phyloP scores from a whole-genome alignment of 2,113 vertebrate genomes.

The Diglossa brunneiventris region DNA sequence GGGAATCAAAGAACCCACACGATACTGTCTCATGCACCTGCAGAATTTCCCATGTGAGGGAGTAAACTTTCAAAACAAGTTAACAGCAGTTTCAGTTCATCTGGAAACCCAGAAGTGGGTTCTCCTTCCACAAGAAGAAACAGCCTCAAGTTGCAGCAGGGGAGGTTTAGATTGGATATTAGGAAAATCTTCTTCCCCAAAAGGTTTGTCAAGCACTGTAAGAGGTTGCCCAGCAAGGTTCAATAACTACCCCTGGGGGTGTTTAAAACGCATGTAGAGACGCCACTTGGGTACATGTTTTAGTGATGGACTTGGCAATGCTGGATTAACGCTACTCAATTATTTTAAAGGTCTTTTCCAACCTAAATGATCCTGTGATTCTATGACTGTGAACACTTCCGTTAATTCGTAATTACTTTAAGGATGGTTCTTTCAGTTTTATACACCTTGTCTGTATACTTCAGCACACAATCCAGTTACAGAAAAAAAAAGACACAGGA shows the following conservation, averaged over 20 bases:
- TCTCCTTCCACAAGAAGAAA: not conserved
- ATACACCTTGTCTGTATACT: not conserved
- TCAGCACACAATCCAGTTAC: not conserved
- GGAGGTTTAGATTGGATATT: not conserved
- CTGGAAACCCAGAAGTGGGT: not conserved
- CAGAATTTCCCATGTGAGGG: not conserved
- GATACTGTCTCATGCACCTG: not conserved
- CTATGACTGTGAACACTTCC: not conserved
- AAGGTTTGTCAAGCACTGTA: not conserved
- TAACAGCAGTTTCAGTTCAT: not conserved
- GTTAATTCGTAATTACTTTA: not conserved
- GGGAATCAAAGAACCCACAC: not conserved
- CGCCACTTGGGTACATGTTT: not conserved
- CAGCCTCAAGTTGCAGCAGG: not conserved
- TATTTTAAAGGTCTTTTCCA: not conserved
- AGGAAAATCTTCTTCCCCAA: not conserved
- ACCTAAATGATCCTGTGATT: not conserved
- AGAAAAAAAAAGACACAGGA: not conserved
- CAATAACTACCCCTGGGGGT: not conserved
- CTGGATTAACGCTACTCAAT: accelerated
- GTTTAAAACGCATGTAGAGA: not conserved
- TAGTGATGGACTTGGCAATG: not conserved
- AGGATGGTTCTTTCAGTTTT: not conserved
- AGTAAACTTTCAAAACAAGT: not conserved
- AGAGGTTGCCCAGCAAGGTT: not conserved